phyloP scores from a whole-genome alignment of 1,140 invertebrate species.

The Ips nitidus region DNA sequence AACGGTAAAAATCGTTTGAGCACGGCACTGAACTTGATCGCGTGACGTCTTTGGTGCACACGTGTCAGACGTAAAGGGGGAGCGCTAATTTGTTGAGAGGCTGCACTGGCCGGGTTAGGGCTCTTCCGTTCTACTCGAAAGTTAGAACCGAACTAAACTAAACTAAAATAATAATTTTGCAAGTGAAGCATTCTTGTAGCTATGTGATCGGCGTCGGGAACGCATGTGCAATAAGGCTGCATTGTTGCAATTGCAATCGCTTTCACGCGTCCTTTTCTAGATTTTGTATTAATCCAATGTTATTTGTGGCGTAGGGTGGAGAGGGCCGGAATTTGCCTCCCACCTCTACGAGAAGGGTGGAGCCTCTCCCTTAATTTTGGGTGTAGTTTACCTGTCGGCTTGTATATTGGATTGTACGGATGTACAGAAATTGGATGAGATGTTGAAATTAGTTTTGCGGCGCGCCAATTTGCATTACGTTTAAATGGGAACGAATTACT shows the following conservation, averaged over 20 bases:
- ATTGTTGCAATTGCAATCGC: conserved; percentile 37
- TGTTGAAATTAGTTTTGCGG: conserved; percentile 9
- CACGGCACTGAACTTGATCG: not conserved
- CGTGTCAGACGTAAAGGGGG: not conserved
- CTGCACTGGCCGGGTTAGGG: not conserved
- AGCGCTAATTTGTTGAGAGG: not conserved
- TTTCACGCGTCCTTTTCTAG: conserved; percentile 38
- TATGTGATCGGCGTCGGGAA: conserved; percentile 26
- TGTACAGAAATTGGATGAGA: conserved; percentile 15
- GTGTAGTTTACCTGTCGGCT: conserved; percentile 30
- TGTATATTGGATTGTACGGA: conserved; percentile 14
- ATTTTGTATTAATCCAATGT: conserved; percentile 40
- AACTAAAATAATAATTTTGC: conserved; percentile 48
- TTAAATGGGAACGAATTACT: conserved; percentile 1
- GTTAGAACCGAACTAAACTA: conserved; percentile 27
- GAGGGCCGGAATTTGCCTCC: conserved; percentile 24
- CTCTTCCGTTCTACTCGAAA: conserved; percentile 12
- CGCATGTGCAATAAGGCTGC: conserved; percentile 47
- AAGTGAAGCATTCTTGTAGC: conserved; percentile 40
- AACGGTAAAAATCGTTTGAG: not conserved
- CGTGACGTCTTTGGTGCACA: not conserved
- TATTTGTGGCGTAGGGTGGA: conserved; percentile 26
- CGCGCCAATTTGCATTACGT: conserved; percentile 6
- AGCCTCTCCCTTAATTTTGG: conserved; percentile 32
- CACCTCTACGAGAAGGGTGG: conserved; percentile 27